These are phyloP conservation scores for Aphodius granarius DNA, from an alignment of 2,888 invertebrate genomes.

Conservation along the genomic window DNA sequence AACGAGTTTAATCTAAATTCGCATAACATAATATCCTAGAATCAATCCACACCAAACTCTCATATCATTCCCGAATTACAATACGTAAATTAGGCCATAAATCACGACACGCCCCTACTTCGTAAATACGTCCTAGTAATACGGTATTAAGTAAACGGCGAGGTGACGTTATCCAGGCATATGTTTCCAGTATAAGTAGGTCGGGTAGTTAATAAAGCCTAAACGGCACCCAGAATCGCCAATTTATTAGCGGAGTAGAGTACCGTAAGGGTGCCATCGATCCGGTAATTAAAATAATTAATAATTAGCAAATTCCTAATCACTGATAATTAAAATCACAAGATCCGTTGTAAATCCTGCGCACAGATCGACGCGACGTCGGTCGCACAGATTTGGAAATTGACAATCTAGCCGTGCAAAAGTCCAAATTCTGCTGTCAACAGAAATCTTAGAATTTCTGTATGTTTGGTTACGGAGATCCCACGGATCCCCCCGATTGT, in stretches of 20 bases:
- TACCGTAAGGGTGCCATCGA: not conserved
- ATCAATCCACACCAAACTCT: not conserved
- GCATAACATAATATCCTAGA: no score
- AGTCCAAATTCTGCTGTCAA: no score
- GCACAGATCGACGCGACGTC: not conserved
- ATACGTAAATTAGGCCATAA: not conserved
- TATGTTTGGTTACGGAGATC: no score
- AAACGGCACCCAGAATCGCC: not conserved
- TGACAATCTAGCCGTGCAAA: no score
- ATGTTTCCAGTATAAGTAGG: not conserved
- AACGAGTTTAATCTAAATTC: no score
- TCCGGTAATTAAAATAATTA: not conserved
- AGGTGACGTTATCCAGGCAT: not conserved
- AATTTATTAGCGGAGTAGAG: not conserved
- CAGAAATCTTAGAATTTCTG: no score
- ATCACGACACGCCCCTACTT: not conserved
- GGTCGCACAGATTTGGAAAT: no score
- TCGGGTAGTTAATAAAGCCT: not conserved
- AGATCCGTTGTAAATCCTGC: not conserved
- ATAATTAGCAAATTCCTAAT: not conserved
- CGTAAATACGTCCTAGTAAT: not conserved
- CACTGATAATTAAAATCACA: not conserved
- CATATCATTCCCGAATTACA: not conserved
- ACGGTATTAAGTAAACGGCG: not conserved
- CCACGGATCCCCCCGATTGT: no score